Conservation (phyloP, 92 coral and sea anemone species). For the Ricordea florida region DNA sequence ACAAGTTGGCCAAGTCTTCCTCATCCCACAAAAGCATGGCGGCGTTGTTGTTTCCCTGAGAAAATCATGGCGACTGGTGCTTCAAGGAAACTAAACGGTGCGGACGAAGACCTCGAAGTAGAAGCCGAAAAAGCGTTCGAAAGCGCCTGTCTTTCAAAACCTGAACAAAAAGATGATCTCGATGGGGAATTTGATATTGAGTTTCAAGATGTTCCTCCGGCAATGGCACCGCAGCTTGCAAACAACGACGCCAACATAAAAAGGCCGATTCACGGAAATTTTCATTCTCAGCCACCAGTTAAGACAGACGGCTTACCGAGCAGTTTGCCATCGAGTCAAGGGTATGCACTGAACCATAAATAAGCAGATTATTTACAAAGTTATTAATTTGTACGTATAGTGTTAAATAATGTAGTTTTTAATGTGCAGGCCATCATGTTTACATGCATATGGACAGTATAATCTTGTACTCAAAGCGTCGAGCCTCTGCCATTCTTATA, state of each 20-base stretch:
- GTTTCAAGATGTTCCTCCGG: slow-evolving; percentile 19
- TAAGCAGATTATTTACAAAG: not conserved
- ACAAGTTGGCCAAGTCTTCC: no score
- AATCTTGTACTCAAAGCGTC: no score
- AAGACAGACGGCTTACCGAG: slow-evolving; percentile 53
- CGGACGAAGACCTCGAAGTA: slow-evolving; percentile 21
- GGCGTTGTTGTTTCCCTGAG: no score
- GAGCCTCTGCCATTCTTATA: no score
- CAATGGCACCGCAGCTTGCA: no score
- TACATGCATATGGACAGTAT: no score
- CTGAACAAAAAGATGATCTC: slow-evolving; percentile 38
- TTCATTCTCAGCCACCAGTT: slow-evolving; percentile 14
- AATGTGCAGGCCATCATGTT: no score
- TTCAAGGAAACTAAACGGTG: not conserved
- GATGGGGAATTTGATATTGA: slow-evolving; percentile 60
- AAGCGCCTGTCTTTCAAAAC: slow-evolving; percentile 20
- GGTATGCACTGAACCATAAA: slow-evolving; percentile 3
- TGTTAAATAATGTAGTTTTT: no score
- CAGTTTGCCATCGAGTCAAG: slow-evolving; percentile 52
- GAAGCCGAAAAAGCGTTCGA: slow-evolving; percentile 61
- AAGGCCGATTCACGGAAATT: not conserved
- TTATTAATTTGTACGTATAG: not conserved
- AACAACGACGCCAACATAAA: no score
- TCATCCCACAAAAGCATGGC: no score
- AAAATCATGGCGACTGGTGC: no score